A percentile compares a stretch with the other conserved stretches of the same genome.
Evolutionary conservation across 2,113 vertebrate genomes (phyloP).

Genomic region (Cyanoliseus patagonus): DNA sequence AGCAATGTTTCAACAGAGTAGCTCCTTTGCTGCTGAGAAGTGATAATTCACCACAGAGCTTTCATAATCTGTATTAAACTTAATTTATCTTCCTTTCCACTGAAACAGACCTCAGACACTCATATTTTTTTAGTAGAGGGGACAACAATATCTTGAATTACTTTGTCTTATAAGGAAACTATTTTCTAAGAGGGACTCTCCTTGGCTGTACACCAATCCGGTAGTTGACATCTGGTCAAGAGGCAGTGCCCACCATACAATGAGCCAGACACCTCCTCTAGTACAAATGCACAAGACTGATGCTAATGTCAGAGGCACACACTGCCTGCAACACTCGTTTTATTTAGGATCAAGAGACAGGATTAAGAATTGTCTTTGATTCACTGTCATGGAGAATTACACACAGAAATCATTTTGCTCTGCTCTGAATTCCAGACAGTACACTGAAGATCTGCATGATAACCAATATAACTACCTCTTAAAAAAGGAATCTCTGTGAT

Average conservation of each 20-base stretch:
- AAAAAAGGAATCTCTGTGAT: background rate
- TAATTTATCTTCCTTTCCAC: background rate
- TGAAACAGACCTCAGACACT: background rate
- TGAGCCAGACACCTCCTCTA: background rate
- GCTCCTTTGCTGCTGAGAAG: background rate
- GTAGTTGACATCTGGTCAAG: background rate
- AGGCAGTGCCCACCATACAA: fast-evolving
- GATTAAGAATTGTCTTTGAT: background rate
- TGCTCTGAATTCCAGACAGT: background rate
- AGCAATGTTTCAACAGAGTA: background rate
- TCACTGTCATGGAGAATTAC: background rate
- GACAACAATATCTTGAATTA: background rate
- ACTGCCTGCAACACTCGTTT: fast-evolving
- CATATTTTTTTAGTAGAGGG: background rate
- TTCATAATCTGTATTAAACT: background rate
- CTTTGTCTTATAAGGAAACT: background rate
- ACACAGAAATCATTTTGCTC: background rate
- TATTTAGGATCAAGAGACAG: background rate
- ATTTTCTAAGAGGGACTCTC: background rate
- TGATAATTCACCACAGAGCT: background rate
- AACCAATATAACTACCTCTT: background rate
- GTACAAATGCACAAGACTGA: background rate
- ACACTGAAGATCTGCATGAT: background rate
- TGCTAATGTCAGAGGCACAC: fast-evolving
- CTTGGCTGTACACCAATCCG: background rate